A percentile compares a stretch with the other conserved stretches of the same genome.
Evolutionary conservation across 2,797 vertebrate genomes (phyloP).

Genomic region (Lerista edwardsae): DNA sequence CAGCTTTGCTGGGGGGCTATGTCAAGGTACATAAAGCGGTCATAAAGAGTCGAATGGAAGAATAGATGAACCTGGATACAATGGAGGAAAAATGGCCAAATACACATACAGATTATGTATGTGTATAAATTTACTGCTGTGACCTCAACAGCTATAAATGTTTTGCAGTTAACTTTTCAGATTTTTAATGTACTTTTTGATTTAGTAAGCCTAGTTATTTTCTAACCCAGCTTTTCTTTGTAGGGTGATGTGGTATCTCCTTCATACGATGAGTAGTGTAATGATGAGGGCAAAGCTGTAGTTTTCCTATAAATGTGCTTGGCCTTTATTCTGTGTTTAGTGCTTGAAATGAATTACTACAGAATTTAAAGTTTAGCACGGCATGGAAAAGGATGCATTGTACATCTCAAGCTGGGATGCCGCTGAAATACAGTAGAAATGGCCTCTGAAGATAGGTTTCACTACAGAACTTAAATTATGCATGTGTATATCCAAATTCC

Average conservation of each 20-base stretch:
- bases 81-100: background rate
- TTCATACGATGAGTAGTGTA: slow-evolving; percentile 14
- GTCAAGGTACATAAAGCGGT: background rate
- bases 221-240: background rate
- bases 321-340: slow-evolving; percentile 65
- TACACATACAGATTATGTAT: slow-evolving; percentile 13
- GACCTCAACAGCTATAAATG: background rate
- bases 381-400: slow-evolving; percentile 61
- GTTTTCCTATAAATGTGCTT: slow-evolving; percentile 45
- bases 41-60: background rate
- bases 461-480: slow-evolving; percentile 80
- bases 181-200: slow-evolving; percentile 34
- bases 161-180: slow-evolving; percentile 22
- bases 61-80: background rate
- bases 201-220: background rate
- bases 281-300: slow-evolving; percentile 42
- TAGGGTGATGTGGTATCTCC: background rate
- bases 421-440: slow-evolving; percentile 76
- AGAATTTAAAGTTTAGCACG: slow-evolving; percentile 67
- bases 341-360: slow-evolving; percentile 66
- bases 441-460: slow-evolving; percentile 77
- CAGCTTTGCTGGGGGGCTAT: background rate
- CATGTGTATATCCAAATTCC: slow-evolving; percentile 76
- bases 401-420: slow-evolving; percentile 69
- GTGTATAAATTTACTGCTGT: rapidly evolving